Evolutionary conservation across 2,888 invertebrate species (phyloP).

Genomic region (Morpho helenor): DNA sequence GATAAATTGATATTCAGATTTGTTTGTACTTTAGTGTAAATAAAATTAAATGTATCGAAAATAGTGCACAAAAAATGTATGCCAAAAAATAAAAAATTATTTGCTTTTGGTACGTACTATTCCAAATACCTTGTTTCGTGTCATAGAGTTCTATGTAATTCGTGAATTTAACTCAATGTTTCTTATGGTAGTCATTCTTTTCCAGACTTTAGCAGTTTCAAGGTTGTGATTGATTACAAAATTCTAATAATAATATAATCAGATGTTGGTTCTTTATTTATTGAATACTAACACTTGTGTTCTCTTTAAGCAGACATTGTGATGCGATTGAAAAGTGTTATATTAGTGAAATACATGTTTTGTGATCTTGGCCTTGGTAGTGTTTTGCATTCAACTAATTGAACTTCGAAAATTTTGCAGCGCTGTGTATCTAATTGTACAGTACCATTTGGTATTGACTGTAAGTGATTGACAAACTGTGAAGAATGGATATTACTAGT

Average conservation of each 20-base stretch:
- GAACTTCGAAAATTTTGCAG: conserved; percentile 40
- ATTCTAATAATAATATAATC: conserved; percentile 49
- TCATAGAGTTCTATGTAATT: conserved; percentile 10
- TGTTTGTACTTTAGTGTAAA: conserved; percentile 17
- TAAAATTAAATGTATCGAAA: conserved; percentile 16
- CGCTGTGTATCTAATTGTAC: conserved; percentile 46
- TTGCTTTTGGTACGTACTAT: conserved; percentile 27
- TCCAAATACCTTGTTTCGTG: conserved; percentile 10
- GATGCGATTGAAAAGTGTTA: conserved; percentile 18
- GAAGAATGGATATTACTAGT: conserved; percentile 8
- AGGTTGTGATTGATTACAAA: conserved; percentile 57
- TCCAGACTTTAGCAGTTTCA: conserved; percentile 52
- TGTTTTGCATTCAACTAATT: conserved; percentile 44
- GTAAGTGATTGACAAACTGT: conserved; percentile 46
- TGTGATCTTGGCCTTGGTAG: conserved; percentile 59
- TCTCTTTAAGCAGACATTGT: no score
- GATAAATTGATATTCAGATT: conserved; percentile 24
- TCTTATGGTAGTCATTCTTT: conserved; percentile 23
- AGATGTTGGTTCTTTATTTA: conserved; percentile 51
- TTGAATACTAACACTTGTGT: conserved; percentile 40
- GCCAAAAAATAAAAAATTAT: conserved; percentile 16
- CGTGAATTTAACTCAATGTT: no score
- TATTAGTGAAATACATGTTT: conserved; percentile 34
- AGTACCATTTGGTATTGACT: conserved; percentile 54
- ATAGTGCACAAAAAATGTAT: conserved; percentile 6